Evolutionary conservation across 2,797 vertebrate species (phyloP).

Genomic region (Antrozous pallidus): DNA sequence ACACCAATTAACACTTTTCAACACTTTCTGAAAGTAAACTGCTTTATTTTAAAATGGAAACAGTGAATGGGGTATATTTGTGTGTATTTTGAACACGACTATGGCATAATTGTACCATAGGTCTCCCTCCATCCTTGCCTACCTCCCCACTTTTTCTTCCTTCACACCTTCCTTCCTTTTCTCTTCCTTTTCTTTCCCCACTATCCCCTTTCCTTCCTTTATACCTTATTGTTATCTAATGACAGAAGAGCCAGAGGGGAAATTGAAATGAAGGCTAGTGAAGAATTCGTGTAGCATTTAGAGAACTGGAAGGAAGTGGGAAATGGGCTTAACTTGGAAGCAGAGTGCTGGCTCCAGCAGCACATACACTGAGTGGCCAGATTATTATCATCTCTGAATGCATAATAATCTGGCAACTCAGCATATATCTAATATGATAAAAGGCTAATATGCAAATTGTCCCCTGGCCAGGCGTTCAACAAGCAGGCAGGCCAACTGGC

Average conservation of each 20-base stretch:
- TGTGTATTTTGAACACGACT: neutral
- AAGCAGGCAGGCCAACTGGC: too few species aligned
- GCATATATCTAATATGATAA: too few species aligned
- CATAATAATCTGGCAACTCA: too few species aligned
- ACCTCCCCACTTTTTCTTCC: too few species aligned
- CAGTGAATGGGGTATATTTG: neutral
- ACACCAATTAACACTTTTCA: neutral
- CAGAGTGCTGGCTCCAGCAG: neutral
- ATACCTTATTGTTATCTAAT: neutral
- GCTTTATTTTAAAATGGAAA: neutral
- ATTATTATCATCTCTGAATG: too few species aligned
- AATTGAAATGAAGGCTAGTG: neutral
- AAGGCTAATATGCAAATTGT: too few species aligned
- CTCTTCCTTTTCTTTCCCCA: neutral
- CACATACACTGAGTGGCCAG: too few species aligned
- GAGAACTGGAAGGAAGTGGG: neutral
- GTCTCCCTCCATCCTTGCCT: neutral
- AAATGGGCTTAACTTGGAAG: neutral
- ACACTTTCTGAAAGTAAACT: neutral
- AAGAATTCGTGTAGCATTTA: neutral
- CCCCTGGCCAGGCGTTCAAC: too few species aligned
- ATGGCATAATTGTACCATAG: rapidly evolving
- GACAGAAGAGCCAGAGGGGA: neutral
- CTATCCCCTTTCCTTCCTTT: neutral
- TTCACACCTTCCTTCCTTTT: neutral